A percentile compares a stretch with the other conserved stretches of the same genome.
Conservation (phyloP, 2,113 vertebrate genomes). For the Poeciliopsis turrubarensis region DNA sequence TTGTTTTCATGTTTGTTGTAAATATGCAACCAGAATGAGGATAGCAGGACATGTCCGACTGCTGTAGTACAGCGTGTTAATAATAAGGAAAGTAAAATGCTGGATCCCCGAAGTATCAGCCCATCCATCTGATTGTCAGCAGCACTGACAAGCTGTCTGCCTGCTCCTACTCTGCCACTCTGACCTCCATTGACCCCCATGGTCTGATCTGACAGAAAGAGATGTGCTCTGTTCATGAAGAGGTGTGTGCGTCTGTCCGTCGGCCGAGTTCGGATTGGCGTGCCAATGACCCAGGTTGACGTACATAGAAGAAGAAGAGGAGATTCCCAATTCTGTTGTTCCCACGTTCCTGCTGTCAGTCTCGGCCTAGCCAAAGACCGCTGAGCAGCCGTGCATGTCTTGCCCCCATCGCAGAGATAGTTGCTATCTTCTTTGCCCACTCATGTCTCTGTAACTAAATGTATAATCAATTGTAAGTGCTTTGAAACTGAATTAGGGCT, state of each 20-base stretch:
- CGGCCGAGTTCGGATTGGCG: conserved; percentile 39
- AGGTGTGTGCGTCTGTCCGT: conserved; percentile 52
- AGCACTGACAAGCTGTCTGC: conserved; percentile 65
- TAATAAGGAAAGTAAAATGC: conserved; percentile 45
- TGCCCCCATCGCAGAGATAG: conserved; percentile 33
- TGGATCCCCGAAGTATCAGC: conserved; percentile 39
- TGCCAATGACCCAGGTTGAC: conserved; percentile 58
- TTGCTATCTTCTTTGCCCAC: conserved; percentile 20
- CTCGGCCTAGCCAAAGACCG: conserved; percentile 40
- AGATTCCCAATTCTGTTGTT: conserved; percentile 44
- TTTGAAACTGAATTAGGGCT: conserved; percentile 31
- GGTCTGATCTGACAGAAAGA: conserved; percentile 57
- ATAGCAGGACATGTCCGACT: conserved; percentile 29
- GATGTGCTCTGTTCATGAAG: conserved; percentile 44
- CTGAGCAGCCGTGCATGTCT: conserved; percentile 51
- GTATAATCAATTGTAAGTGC: conserved; percentile 39
- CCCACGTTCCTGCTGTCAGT: conserved; percentile 50
- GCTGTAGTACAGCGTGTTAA: conserved; percentile 27
- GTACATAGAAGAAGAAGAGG: conserved; percentile 43
- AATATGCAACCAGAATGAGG: conserved; percentile 7
- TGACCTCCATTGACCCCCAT: conserved; percentile 61
- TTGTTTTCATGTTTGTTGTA: conserved; percentile 12
- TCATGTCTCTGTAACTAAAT: conserved; percentile 34
- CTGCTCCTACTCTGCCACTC: conserved; percentile 31
- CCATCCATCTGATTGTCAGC: conserved; percentile 63